These are phyloP conservation scores for Tolmerus cingulatus DNA, from an alignment of 2,888 invertebrate genomes.

Conservation along the genomic window DNA sequence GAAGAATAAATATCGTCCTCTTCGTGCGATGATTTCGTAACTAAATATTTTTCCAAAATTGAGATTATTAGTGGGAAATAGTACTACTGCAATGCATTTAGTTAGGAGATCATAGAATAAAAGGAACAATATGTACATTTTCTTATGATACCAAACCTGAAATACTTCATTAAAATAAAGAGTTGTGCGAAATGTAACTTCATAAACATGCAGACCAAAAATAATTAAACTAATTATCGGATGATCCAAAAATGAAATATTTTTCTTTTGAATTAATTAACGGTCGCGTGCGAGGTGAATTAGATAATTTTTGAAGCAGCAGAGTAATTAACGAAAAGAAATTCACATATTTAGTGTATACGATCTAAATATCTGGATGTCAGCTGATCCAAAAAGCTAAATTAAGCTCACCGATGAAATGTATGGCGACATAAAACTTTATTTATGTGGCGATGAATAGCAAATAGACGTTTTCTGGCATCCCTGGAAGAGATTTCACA, in stretches of 20 bases:
- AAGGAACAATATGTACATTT: too few species aligned
- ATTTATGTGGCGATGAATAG: neutral
- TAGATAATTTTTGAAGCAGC: neutral
- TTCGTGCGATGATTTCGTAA: too few species aligned
- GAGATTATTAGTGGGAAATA: too few species aligned
- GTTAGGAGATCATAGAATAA: too few species aligned
- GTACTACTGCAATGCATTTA: too few species aligned
- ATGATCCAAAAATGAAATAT: neutral
- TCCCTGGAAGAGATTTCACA: neutral
- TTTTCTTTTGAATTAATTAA: neutral
- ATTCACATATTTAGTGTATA: neutral
- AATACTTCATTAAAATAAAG: neutral
- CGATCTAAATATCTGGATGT: neutral
- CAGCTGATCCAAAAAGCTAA: neutral
- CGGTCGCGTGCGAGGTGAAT: neutral
- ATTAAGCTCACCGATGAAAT: neutral
- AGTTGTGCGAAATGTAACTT: neutral
- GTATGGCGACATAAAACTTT: neutral
- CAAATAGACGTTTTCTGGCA: neutral
- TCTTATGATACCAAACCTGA: too few species aligned
- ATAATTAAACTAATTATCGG: neutral
- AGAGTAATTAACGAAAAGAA: neutral
- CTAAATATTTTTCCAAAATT: neutral
- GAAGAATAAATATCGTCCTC: too few species aligned
- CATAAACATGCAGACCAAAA: neutral